These are phyloP conservation scores for Conus betulinus DNA, from an alignment of 1,140 invertebrate species.

Conservation along the genomic window DNA sequence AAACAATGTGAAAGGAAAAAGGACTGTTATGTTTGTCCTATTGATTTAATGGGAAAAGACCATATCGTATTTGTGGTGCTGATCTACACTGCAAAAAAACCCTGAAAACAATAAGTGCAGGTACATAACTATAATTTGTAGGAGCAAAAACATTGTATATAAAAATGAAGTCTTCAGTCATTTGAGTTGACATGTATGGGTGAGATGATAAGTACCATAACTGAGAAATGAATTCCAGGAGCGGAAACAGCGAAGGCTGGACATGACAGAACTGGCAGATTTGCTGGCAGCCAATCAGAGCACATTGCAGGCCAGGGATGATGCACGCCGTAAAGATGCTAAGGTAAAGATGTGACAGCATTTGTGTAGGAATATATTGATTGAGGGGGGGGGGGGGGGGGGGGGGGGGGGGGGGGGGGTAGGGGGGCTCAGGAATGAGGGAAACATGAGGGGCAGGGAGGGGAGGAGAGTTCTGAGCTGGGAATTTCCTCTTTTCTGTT, in stretches of 20 bases:
- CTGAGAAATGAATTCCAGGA: conserved; percentile 53
- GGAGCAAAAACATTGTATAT: too few relatives aligned
- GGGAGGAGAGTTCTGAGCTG: too few relatives aligned
- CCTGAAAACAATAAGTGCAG: too few relatives aligned
- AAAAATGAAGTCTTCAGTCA: too few relatives aligned
- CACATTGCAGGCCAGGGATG: conserved; percentile 51
- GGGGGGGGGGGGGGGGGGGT: neutral
- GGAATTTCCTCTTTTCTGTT: too few relatives aligned
- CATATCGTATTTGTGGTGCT: too few relatives aligned
- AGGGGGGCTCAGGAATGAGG: neutral
- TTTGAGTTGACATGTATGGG: neutral
- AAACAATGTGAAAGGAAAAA: too few relatives aligned
- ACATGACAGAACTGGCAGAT: conserved; percentile 64
- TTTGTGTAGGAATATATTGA: neutral
- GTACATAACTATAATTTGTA: too few relatives aligned
- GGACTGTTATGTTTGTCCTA: too few relatives aligned
- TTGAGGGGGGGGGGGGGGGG: neutral
- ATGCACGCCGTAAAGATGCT: conserved; percentile 59
- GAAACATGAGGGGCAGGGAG: too few relatives aligned
- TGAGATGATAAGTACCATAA: neutral
- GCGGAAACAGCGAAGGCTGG: conserved; percentile 60
- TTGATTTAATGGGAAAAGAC: too few relatives aligned
- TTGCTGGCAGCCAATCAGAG: conserved; percentile 55
- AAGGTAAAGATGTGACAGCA: conserved; percentile 56
- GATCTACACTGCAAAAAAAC: too few relatives aligned